phyloP scores from a whole-genome alignment of 2,888 invertebrate genomes.

The Drosophila flavopinicola region DNA sequence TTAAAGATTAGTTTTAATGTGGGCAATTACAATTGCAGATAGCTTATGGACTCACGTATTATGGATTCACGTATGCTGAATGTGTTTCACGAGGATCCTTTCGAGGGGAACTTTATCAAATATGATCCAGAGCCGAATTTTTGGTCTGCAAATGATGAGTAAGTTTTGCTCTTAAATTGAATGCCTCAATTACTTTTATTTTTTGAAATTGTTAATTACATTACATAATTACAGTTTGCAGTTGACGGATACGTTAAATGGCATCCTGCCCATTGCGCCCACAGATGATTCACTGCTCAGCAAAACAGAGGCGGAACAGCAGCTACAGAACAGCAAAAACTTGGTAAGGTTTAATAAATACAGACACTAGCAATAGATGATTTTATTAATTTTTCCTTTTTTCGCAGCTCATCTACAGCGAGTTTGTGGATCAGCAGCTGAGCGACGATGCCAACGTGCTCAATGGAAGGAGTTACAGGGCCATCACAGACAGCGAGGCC shows the following conservation, averaged over 20 bases:
- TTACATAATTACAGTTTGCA: constrained; percentile 78
- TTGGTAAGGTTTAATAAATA: constrained; percentile 53
- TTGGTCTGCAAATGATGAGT: constrained; percentile 83
- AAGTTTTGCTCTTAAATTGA: constrained; percentile 44
- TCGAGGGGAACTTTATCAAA: constrained; percentile 81
- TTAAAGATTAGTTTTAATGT: no score
- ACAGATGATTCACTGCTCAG: constrained; percentile 72
- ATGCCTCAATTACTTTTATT: neutral
- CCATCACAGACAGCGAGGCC: constrained; percentile 55
- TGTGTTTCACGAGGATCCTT: constrained; percentile 83
- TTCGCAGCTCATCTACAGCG: constrained; percentile 77
- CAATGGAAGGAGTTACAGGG: constrained; percentile 67
- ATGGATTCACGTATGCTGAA: constrained; percentile 84
- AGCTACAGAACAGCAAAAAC: constrained; percentile 71
- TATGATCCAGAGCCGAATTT: constrained; percentile 79
- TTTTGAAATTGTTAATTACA: constrained; percentile 41
- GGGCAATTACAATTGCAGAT: constrained; percentile 5
- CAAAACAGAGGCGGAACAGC: constrained; percentile 61
- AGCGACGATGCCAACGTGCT: constrained; percentile 64
- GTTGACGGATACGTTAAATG: constrained; percentile 82
- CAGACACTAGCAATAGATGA: neutral
- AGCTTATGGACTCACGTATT: constrained; percentile 16
- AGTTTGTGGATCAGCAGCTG: constrained; percentile 70
- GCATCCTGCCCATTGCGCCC: constrained; percentile 82
- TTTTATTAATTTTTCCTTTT: neutral